Conservation (phyloP, 2,113 vertebrate species). For the Sterna hirundo region DNA sequence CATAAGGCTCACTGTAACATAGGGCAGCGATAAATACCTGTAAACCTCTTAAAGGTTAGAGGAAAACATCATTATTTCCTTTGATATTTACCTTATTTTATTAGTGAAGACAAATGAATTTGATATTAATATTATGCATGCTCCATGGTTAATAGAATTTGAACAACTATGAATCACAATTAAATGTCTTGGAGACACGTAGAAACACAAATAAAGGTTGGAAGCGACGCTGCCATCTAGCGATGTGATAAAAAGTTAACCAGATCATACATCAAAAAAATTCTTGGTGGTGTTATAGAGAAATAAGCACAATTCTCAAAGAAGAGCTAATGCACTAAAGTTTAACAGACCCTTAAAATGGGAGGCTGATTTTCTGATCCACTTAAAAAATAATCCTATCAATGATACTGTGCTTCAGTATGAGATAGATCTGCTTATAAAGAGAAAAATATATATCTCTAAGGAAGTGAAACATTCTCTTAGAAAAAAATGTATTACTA, state of each 20-base stretch:
- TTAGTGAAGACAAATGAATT: background rate
- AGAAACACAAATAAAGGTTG: background rate
- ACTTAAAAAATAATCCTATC: background rate
- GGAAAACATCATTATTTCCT: background rate
- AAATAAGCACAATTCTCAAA: background rate
- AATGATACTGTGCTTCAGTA: background rate
- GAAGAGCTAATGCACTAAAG: background rate
- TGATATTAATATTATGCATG: background rate
- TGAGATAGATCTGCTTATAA: background rate
- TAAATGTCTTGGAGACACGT: background rate
- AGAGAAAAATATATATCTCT: background rate
- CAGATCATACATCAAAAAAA: background rate
- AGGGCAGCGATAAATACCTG: background rate
- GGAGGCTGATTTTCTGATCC: background rate
- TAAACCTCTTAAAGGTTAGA: background rate
- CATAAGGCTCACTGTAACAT: background rate
- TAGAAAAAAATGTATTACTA: background rate
- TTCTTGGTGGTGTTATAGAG: background rate
- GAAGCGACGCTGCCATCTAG: slow-evolving; percentile 9
- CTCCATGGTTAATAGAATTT: background rate
- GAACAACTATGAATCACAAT: background rate
- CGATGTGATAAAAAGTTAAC: background rate
- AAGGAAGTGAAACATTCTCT: background rate
- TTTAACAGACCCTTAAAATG: background rate
- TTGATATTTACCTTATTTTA: background rate